A percentile compares a stretch with the other conserved stretches of the same genome.
phyloP scores from a whole-genome alignment of 2,888 invertebrate species.

The Rambutsinella grinnellia region DNA sequence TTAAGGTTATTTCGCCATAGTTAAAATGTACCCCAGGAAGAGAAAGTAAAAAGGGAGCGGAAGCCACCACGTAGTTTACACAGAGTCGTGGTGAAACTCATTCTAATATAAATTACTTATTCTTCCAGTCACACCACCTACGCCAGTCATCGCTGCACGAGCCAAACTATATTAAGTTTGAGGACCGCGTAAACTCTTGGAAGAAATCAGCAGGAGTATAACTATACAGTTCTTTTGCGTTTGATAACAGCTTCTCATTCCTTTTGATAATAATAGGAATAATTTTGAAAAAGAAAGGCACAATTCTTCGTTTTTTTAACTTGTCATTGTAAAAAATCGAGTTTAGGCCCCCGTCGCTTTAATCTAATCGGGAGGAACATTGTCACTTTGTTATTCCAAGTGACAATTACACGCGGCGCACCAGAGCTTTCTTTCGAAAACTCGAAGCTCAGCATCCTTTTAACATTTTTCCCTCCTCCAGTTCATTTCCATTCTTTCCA shows the following conservation, averaged over 20 bases:
- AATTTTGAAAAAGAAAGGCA: conserved; percentile 7
- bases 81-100: neutral
- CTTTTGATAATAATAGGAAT: neutral
- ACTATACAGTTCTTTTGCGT: no score
- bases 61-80: neutral
- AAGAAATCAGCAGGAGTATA: no score
- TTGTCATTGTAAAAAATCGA: conserved; percentile 39
- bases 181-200: neutral
- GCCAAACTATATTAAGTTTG: conserved; percentile 8
- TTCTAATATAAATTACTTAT: conserved; percentile 9
- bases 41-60: neutral
- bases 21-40: neutral
- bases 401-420: conserved; percentile 43
- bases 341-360: conserved; percentile 40
- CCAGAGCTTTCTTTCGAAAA: conserved; percentile 3
- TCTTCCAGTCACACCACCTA: conserved; percentile 17
- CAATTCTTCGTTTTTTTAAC: conserved; percentile 10
- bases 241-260: no score
- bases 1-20: neutral
- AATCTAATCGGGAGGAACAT: conserved; percentile 43
- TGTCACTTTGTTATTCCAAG: conserved; percentile 45
- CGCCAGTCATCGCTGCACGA: conserved; percentile 14
- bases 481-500: neutral
- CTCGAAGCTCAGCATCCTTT: conserved; percentile 1
- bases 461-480: neutral